Base-by-base conservation (phyloP, 2,113 vertebrate species). In the Podilymbus podiceps region DNA sequence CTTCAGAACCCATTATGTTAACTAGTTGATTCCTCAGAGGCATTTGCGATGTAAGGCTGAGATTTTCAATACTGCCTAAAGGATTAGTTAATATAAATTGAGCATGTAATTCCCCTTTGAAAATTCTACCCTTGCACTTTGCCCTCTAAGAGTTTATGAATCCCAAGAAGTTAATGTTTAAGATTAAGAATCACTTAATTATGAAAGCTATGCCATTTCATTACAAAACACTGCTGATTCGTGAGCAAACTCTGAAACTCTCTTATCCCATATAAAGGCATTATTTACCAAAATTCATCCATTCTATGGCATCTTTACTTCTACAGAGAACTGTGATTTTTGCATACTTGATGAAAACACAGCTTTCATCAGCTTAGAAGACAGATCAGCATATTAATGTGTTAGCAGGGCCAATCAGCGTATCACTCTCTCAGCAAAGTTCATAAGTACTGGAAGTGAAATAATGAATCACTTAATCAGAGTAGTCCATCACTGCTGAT, bases 101-200 rank as follows among this genome's bases (percentile, higher is more conserved):
- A 83, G 31, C 31, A 73, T 63, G 56, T 74, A 88, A 86, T 77
- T 86, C 85, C 67, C 47, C 72, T 94, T 91, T 88, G 90, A 83
- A 95, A 85, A 91, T 69, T 76, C 11, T 17, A 63, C 79, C 73
- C 50, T 94, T 80, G 63, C 38, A 85, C 55, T 96, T 91, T 90
- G 18, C 74, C 46, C 59, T 90, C 15, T 67, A 88, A 93, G 67
- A 85, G 67, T 80, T 95, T 92, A 86, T 68, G 93, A 90, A 90
- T 85, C 88, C 78, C 59, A 90, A 35, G 50, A 66, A 85, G 18
- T 89, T 50, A 69, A 73, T 0, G 0, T 63, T 92, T 83, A 78
- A 83, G 74, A 77, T 71, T 71, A 31, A 79, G 88, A 82, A 89
- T 71, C n/a, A 40, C 52, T 86, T 93, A 30, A 49, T 92, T 66